Conservation (phyloP, 2,113 vertebrate genomes). For the Alces alces region DNA sequence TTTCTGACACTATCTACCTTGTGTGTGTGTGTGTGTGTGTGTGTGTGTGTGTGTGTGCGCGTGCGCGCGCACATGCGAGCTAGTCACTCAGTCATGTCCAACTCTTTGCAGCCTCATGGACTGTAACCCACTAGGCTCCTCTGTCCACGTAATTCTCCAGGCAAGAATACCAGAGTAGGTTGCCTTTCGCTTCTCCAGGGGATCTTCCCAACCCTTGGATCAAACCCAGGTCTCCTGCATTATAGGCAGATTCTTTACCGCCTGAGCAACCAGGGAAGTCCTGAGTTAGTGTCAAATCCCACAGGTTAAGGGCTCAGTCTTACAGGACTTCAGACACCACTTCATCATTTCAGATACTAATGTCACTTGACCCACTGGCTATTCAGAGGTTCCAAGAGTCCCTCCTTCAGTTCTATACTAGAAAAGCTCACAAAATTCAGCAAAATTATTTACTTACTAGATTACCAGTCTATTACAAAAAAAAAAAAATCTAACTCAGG, state of each 20-base stretch:
- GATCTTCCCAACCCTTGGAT: not conserved
- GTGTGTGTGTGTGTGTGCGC: not conserved
- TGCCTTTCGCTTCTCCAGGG: not conserved
- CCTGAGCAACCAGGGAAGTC: not conserved
- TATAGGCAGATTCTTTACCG: not conserved
- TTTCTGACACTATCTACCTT: not conserved
- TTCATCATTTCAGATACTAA: not conserved
- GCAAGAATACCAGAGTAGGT: not conserved
- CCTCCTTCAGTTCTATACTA: not conserved
- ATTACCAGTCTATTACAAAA: not conserved
- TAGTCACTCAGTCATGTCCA: not conserved
- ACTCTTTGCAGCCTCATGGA: not conserved
- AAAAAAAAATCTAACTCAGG: not conserved
- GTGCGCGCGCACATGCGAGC: accelerated
- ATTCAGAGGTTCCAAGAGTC: not conserved
- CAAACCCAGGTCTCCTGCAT: not conserved
- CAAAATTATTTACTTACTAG: not conserved
- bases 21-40: not conserved
- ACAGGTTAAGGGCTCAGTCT: not conserved
- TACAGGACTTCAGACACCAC: not conserved
- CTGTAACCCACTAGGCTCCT: not conserved
- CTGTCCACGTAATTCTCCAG: not conserved
- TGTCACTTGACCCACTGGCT: not conserved
- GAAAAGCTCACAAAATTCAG: not conserved
- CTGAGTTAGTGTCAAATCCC: not conserved